These are phyloP conservation scores for Diaprepes abbreviatus DNA, from an alignment of 2,888 invertebrate genomes.

Conservation along the genomic window DNA sequence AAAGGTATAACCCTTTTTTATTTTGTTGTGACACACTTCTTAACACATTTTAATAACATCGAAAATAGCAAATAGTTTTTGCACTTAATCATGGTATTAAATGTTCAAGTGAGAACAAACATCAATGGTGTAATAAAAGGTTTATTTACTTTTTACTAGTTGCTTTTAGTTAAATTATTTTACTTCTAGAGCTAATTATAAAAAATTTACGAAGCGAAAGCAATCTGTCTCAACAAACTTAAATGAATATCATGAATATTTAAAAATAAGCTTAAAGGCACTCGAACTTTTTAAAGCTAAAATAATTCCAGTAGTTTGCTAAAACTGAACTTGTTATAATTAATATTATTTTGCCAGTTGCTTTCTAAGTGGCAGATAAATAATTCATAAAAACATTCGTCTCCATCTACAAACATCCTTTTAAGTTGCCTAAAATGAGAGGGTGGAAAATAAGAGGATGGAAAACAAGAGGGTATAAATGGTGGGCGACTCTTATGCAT, in stretches of 20 bases:
- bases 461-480: background rate
- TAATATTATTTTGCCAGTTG: slow-evolving; percentile 36
- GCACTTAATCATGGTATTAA: no score
- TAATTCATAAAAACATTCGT: slow-evolving; percentile 35
- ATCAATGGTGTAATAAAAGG: no score
- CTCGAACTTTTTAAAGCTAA: slow-evolving; percentile 28
- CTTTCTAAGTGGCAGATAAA: slow-evolving; percentile 27
- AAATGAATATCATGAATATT: slow-evolving; percentile 37
- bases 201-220: background rate
- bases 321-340: slow-evolving; percentile 32
- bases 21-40: no score
- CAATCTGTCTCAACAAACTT: background rate
- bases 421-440: slow-evolving; percentile 5
- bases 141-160: no score
- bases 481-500: background rate
- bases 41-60: no score
- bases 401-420: slow-evolving; percentile 9
- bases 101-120: no score
- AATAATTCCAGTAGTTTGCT: slow-evolving; percentile 36
- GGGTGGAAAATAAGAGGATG: no score
- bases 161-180: background rate
- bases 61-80: no score
- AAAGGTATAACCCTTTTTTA: no score
- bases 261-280: slow-evolving; percentile 31
- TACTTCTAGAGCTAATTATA: background rate